Conservation (phyloP, 2,797 vertebrate genomes). For the Sebastes nivosus region DNA sequence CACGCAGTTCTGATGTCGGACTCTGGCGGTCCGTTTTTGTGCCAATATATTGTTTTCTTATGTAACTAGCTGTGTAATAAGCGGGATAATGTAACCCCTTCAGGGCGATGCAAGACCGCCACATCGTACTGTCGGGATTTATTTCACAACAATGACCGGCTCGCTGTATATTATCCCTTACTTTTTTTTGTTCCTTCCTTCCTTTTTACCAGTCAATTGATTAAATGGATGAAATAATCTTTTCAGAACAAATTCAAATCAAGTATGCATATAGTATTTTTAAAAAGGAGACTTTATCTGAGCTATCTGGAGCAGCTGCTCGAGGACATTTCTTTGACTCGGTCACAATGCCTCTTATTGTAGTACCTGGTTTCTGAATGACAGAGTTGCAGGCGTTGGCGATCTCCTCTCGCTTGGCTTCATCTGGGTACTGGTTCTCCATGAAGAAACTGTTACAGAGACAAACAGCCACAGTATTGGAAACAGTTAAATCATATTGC, state of each 20-base stretch:
- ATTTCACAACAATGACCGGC: too few species aligned
- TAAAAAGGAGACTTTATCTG: background rate
- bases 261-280: background rate
- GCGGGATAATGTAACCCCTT: too few species aligned
- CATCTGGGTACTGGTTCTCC: slow-evolving; percentile 89
- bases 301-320: background rate
- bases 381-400: slow-evolving; percentile 87
- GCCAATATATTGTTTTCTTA: too few species aligned
- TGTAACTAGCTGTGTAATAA: too few species aligned
- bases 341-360: background rate
- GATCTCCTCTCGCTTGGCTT: slow-evolving; percentile 86
- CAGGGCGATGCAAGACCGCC: too few species aligned
- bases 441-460: slow-evolving; percentile 82
- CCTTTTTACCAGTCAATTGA: background rate
- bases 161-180: too few species aligned
- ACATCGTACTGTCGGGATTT: too few species aligned
- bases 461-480: background rate
- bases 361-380: slow-evolving; percentile 86
- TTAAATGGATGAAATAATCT: background rate
- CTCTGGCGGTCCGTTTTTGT: too few species aligned
- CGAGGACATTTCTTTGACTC: background rate
- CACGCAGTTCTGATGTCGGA: too few species aligned
- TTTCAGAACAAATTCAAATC: background rate
- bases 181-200: background rate
- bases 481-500: background rate